Evolutionary conservation across 2,888 invertebrate genomes (phyloP).

Genomic region (Baccha elongata): DNA sequence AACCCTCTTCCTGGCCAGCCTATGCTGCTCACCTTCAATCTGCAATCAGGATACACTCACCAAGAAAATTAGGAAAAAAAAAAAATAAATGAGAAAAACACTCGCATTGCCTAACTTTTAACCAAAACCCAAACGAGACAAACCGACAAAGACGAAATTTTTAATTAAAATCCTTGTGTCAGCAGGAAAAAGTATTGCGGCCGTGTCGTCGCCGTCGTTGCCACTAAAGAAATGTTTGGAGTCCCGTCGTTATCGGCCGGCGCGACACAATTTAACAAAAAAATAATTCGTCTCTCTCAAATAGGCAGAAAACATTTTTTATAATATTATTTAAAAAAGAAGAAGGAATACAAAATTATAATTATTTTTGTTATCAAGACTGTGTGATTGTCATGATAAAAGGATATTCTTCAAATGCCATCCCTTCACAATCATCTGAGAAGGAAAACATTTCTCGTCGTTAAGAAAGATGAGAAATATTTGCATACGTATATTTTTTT

Average conservation of each 20-base stretch:
- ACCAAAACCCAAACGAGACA: conserved; percentile 65
- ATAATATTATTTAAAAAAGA: conserved; percentile 35
- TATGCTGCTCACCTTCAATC: conserved; percentile 16
- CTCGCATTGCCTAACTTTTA: conserved; percentile 61
- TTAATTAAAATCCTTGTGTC: conserved; percentile 74
- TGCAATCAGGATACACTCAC: conserved; percentile 36
- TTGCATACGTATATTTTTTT: conserved; percentile 59
- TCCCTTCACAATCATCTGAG: conserved; percentile 14
- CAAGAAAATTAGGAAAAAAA: conserved; percentile 44
- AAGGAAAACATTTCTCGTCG: conserved; percentile 24
- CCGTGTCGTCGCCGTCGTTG: conserved; percentile 22
- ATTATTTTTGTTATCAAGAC: conserved; percentile 67
- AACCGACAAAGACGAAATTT: conserved; percentile 72
- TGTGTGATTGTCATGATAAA: conserved; percentile 67
- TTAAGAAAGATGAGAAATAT: conserved; percentile 37
- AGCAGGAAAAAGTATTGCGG: conserved; percentile 69
- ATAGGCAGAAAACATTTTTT: conserved; percentile 47
- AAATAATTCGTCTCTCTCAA: conserved; percentile 17
- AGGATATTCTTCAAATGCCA: conserved; percentile 48
- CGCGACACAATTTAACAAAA: conserved; percentile 15
- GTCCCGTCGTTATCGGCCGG: background rate
- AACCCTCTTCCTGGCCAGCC: conserved; percentile 54
- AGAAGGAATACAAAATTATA: conserved; percentile 38
- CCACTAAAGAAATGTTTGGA: conserved; percentile 46
- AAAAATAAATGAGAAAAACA: conserved; percentile 29